Evolutionary conservation across 2,888 invertebrate genomes (phyloP).

Genomic region (Aspidiotus destructor): DNA sequence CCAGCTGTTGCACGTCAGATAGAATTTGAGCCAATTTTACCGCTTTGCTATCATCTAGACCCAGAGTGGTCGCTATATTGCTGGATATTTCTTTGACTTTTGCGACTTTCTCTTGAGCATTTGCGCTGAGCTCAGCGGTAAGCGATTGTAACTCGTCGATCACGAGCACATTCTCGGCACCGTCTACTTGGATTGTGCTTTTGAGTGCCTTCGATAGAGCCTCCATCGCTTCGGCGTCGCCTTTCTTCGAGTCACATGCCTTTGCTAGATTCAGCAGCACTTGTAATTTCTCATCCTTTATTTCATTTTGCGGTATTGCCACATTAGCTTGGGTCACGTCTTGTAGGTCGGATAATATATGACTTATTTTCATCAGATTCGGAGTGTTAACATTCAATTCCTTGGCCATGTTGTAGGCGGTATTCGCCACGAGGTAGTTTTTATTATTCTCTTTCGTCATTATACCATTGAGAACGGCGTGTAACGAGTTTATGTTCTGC

Average conservation of each 20-base stretch:
- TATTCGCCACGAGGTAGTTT: neutral
- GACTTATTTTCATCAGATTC: neutral
- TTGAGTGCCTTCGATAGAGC: neutral
- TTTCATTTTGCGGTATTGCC: slow-evolving; percentile 44
- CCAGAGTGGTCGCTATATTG: slow-evolving; percentile 40
- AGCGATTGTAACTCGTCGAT: slow-evolving; percentile 46
- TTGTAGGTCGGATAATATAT: slow-evolving; percentile 40
- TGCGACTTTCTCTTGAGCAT: slow-evolving; percentile 40
- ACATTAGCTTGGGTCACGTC: slow-evolving; percentile 59
- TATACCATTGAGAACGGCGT: neutral
- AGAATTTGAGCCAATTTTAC: slow-evolving; percentile 45
- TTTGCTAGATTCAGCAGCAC: neutral
- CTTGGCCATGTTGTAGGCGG: neutral
- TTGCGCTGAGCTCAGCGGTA: neutral
- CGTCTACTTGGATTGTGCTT: slow-evolving; percentile 42
- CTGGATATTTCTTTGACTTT: slow-evolving; percentile 40
- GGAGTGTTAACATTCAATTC: neutral
- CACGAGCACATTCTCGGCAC: slow-evolving; percentile 51
- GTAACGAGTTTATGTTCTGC: neutral
- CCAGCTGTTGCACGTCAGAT: slow-evolving; percentile 36
- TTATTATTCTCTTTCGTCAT: neutral
- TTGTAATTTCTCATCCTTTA: slow-evolving; percentile 8
- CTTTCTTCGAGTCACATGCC: neutral
- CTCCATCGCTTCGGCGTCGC: neutral
- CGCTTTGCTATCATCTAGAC: slow-evolving; percentile 42